Conservation (phyloP, 2,888 invertebrate genomes). For the Petrolisthes cinctipes region DNA sequence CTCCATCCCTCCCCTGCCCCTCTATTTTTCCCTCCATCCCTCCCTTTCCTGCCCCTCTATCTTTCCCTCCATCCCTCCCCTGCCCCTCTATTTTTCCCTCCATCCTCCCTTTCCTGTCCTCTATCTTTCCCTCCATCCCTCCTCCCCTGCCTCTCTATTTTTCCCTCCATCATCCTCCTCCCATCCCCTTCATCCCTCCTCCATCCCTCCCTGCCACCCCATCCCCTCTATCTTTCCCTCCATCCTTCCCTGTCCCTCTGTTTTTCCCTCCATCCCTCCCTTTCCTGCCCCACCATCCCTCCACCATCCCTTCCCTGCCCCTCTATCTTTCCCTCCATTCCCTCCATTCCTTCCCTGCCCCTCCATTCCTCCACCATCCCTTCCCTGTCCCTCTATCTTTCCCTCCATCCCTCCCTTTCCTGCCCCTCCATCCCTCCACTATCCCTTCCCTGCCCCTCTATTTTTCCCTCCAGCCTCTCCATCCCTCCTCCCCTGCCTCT, state of each 20-base stretch:
- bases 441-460: not conserved
- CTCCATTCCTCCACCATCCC: not conserved
- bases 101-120: not conserved
- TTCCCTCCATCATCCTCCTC: not conserved
- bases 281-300: no score
- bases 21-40: not conserved
- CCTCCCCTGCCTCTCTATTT: not conserved
- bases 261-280: no score
- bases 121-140: not conserved
- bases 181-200: not conserved
- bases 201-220: not conserved
- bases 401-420: not conserved
- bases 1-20: not conserved
- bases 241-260: not conserved
- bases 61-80: not conserved
- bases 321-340: not conserved
- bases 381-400: not conserved
- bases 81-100: not conserved
- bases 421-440: not conserved
- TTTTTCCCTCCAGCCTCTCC: not conserved
- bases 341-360: not conserved
- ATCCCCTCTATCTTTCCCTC: not conserved
- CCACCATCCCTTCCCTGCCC: not conserved
- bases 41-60: not conserved
- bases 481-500: not conserved